Evolutionary conservation across 2,797 vertebrate genomes (phyloP), one percentile per base, ranked within the genome.

Genomic region (Pangasius djambal): DNA sequence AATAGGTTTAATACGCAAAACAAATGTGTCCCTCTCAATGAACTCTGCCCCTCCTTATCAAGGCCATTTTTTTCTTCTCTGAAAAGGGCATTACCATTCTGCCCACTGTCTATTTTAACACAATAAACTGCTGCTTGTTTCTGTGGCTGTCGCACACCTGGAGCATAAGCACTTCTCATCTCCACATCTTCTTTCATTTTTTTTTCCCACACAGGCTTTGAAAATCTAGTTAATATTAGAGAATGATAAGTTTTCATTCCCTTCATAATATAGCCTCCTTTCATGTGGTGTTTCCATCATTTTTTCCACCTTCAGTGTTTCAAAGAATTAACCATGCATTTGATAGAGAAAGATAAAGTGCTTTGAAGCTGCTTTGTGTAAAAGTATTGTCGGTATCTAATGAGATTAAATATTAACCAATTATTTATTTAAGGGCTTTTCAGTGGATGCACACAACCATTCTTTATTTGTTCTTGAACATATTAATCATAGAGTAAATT

Each of bases 401-500:
- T 90, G 85, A 89, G 91, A 87, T 90, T 91, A 86, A 93, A 92
- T 91, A 90, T 85, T 74, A 83, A 91, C 87, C 91, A 92, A 92
- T 92, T 89, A 70, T 91, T 93, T 93, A 90, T 91, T 89, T 90
- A 92, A 91, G 89, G 87, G 72, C 78, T 88, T 91, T 93, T 93
- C 91, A 92, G 82, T 91, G 88, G 59, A 75, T 84, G 59, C 84
- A 87, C 88, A 88, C 77, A 91, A 77, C 69, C 78, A 50, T 89
- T 90, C 59, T 70, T 85, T 94, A 93, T 96, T 96, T 95, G 93
- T 92, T 93, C 94, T 95, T 91, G 79, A 91, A 88, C 61, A 83
- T 92, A 95, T 96, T 93, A 94, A 93, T 96, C 95, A 94, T 90
- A 92, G 93, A 94, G 90, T 83, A 92, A 92, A 93, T 82, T 92